A percentile compares a stretch with the other conserved stretches of the same genome.
Conservation (phyloP, 2,113 vertebrate genomes). For the Neopipo cinnamomea region DNA sequence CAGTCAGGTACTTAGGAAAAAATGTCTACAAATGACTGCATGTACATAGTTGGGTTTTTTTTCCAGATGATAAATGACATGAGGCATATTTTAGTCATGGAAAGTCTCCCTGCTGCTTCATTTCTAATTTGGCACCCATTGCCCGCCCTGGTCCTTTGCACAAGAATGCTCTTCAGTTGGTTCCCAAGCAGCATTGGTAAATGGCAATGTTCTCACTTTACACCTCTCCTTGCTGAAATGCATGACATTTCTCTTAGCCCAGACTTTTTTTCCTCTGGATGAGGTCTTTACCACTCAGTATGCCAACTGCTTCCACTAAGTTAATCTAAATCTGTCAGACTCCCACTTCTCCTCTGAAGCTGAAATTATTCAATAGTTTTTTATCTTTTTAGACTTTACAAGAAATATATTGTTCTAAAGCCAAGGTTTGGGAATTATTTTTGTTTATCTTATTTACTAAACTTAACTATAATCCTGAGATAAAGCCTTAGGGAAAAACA, state of each 20-base stretch:
- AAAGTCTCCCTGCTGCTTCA: neutral
- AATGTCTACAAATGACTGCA: neutral
- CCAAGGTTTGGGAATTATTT: neutral
- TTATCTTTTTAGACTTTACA: neutral
- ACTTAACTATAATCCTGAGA: neutral
- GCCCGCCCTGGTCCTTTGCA: neutral
- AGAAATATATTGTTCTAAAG: neutral
- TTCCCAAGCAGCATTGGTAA: neutral
- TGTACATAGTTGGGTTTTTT: accelerated
- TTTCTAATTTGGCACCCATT: neutral
- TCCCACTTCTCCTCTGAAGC: neutral
- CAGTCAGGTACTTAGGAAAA: neutral
- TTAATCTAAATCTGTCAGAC: neutral
- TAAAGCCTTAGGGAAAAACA: neutral
- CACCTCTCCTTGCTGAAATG: neutral
- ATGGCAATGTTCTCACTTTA: neutral
- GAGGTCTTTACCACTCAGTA: neutral
- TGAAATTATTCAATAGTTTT: neutral
- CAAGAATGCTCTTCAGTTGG: neutral
- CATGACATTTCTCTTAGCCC: neutral
- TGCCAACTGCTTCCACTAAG: neutral
- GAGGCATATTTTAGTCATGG: neutral
- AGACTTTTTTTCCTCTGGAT: neutral
- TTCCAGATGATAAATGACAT: neutral
- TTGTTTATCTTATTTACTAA: neutral